Base-by-base conservation (phyloP, 2,888 invertebrate species). In the Rotaria socialis region DNA sequence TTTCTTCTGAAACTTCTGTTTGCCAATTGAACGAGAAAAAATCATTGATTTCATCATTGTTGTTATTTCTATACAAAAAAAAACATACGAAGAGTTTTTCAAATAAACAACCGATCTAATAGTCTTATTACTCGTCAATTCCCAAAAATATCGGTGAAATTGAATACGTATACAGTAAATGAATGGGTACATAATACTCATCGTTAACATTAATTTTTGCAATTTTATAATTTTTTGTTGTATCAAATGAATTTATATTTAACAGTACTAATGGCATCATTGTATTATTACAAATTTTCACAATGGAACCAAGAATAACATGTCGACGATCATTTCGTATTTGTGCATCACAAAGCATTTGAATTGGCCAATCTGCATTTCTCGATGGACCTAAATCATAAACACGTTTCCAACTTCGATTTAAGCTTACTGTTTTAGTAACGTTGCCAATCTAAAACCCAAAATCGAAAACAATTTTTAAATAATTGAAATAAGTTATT, bases 11-110 rank as follows among this genome's bases (percentile, higher is more conserved):
- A 80, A 24, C 47, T 80, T 80, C 80, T n/a, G 22, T n/a, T n/a
- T 43, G n/a, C 80, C 80, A 80, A 47, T 80, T 47, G 5, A 80
- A 80, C 24, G 80, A 80, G n/a, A 80, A 47, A 47, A 80, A 80
- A 80, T 80, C 47, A 80, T 80, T 4, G 6, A n/a, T 11, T 47
- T 43, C 24, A 47, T 80, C 47, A 80, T 41, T 7, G 35, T 35
- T 35, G 35, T 35, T 35, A 35, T 35, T 35, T 35, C 35, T 35
- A 35, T 35, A 35, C 35, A 35, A 35, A 35, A 35, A 35, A 35
- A 35, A 35, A 35, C 35, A 35, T 35, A 35, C 2, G 35, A 35
- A 35, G 35, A 35, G 35, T 35, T 35, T 35, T 35, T 35, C 35
- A 35, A 35, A 35, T 35, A 35, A 50, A 11, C 14, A 50, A 11